These are phyloP conservation scores for Platycheirus rosarum DNA, from an alignment of 2,888 invertebrate species.

Conservation along the genomic window DNA sequence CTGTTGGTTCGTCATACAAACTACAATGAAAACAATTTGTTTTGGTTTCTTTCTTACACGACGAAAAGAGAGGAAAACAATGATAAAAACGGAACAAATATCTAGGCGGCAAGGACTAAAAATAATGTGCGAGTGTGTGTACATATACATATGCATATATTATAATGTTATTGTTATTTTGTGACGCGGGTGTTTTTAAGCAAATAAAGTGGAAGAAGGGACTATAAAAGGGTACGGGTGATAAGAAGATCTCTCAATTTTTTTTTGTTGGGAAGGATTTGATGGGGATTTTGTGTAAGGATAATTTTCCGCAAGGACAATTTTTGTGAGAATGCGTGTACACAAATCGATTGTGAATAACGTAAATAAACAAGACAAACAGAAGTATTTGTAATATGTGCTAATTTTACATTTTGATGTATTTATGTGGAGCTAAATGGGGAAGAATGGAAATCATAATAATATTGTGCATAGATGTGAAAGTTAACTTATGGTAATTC, in stretches of 20 bases:
- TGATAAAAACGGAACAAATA: conserved; percentile 11
- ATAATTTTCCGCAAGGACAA: conserved; percentile 71
- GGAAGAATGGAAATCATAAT: neutral
- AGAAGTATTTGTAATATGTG: conserved; percentile 35
- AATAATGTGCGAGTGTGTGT: neutral
- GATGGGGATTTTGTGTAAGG: conserved; percentile 48
- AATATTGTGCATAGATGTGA: too few relatives aligned
- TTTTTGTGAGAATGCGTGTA: conserved; percentile 67
- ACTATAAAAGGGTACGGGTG: conserved; percentile 19
- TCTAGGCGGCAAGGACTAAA: conserved; percentile 12
- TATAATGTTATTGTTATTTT: conserved; percentile 25
- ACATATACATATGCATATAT: neutral
- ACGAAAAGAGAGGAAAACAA: neutral
- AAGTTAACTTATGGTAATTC: too few relatives aligned
- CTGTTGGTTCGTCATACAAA: conserved; percentile 52
- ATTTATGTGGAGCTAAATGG: neutral
- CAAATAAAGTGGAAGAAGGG: neutral
- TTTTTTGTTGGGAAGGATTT: conserved; percentile 1
- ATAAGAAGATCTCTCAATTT: conserved; percentile 21
- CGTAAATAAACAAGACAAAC: conserved; percentile 25
- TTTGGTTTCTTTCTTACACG: neutral
- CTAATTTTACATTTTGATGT: conserved; percentile 50
- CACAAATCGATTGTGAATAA: conserved; percentile 64
- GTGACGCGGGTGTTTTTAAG: conserved; percentile 21
- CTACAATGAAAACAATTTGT: conserved; percentile 62